Evolutionary conservation across 2,888 invertebrate species (phyloP).

Genomic region (Limnephilus auricula): DNA sequence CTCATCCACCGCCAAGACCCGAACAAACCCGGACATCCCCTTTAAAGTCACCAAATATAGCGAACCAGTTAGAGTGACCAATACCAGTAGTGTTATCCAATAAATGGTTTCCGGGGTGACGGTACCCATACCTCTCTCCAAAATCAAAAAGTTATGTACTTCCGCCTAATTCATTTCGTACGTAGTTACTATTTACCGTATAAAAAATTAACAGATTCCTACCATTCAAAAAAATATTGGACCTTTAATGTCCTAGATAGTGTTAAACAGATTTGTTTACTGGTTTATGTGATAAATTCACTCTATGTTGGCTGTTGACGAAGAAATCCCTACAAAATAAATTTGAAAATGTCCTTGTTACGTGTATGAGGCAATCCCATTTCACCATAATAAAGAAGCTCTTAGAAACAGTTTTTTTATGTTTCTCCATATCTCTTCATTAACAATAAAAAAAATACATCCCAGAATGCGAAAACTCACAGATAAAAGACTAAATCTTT

Average conservation of each 20-base stretch:
- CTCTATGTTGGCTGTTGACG: background rate
- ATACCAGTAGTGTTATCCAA: too few relatives aligned
- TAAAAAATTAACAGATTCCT: too few relatives aligned
- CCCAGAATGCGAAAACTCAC: background rate
- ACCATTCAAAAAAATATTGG: background rate
- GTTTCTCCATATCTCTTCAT: background rate
- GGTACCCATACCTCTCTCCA: too few relatives aligned
- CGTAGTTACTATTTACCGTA: too few relatives aligned
- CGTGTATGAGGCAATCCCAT: background rate
- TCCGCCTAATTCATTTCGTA: too few relatives aligned
- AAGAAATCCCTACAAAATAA: background rate
- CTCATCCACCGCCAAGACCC: too few relatives aligned
- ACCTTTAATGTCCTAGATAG: background rate
- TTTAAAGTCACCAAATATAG: too few relatives aligned
- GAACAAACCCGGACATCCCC: too few relatives aligned
- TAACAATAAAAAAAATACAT: background rate
- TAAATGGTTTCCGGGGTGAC: too few relatives aligned
- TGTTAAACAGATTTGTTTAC: background rate
- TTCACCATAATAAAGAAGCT: background rate
- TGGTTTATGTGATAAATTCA: background rate
- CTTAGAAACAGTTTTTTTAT: background rate
- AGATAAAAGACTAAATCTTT: background rate
- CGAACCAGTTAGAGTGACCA: too few relatives aligned
- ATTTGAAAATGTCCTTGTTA: background rate
- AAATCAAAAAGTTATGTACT: too few relatives aligned